These are phyloP conservation scores for Acrocephalus scirpaceus DNA, from an alignment of 2,797 vertebrate genomes.

Conservation along the genomic window DNA sequence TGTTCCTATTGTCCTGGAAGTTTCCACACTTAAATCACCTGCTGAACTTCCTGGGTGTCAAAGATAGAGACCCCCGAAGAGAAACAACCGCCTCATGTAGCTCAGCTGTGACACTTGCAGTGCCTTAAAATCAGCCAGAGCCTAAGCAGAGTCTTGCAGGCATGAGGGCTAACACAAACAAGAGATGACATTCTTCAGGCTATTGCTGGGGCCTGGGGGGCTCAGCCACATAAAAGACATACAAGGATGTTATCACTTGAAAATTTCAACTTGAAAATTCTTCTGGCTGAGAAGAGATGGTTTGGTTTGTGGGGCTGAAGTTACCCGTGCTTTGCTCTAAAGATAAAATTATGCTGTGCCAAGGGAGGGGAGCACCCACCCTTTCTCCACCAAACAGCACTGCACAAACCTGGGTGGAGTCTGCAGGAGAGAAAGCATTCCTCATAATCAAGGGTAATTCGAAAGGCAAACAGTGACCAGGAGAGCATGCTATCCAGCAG, in stretches of 20 bases:
- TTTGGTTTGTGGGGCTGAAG: neutral
- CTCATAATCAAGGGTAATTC: conserved; percentile 81
- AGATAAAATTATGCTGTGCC: neutral
- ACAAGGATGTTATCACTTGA: neutral
- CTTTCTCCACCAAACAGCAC: neutral
- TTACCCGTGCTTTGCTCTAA: neutral
- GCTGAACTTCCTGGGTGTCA: neutral
- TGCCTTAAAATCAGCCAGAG: neutral
- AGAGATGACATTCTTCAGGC: neutral
- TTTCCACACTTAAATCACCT: neutral
- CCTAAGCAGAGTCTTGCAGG: neutral
- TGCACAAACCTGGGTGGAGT: conserved; percentile 48
- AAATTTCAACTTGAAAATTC: neutral
- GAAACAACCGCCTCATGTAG: neutral
- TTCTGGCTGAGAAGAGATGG: neutral
- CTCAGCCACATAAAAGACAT: neutral
- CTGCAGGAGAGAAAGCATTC: conserved; percentile 66
- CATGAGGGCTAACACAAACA: neutral
- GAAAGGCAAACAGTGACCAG: conserved; percentile 80
- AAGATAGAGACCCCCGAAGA: neutral
- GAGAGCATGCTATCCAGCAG: conserved; percentile 76
- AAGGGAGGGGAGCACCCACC: neutral
- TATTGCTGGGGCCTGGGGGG: neutral
- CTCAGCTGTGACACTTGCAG: neutral
- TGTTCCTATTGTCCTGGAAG: neutral